Conservation (phyloP, 2,113 vertebrate species). For the Daboia siamensis region DNA sequence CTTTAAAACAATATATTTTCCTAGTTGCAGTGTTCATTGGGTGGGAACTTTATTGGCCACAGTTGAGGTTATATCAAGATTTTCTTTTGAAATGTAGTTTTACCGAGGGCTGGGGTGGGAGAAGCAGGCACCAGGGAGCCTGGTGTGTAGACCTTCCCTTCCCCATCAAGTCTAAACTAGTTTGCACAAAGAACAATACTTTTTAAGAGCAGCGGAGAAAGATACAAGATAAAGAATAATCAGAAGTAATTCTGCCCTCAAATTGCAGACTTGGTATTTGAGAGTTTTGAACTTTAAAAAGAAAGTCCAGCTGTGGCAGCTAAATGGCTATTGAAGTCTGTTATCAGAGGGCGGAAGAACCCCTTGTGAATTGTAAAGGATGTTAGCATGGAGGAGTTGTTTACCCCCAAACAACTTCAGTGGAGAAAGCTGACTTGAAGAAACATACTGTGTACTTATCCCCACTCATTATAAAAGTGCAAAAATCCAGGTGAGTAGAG, state of each 20-base stretch:
- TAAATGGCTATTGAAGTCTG: not conserved
- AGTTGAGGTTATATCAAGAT: slow-evolving; percentile 33
- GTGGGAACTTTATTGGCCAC: slow-evolving; percentile 48
- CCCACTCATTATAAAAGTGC: not conserved
- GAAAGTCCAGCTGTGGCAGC: not conserved
- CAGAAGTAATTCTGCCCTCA: not conserved
- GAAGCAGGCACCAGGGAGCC: not conserved
- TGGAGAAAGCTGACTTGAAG: not conserved
- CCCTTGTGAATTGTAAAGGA: not conserved
- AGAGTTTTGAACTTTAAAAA: not conserved
- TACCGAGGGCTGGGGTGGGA: not conserved
- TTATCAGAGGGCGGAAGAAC: not conserved
- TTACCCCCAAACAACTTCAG: not conserved
- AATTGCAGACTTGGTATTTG: not conserved
- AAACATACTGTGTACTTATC: not conserved
- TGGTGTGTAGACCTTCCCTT: not conserved
- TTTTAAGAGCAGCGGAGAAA: not conserved
- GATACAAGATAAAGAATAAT: not conserved
- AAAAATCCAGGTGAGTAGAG: not conserved
- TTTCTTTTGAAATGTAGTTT: slow-evolving; percentile 11
- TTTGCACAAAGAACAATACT: slow-evolving; percentile 4
- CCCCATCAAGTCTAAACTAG: not conserved
- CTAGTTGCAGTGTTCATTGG: slow-evolving; percentile 45
- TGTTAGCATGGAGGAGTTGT: not conserved
- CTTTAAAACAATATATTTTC: slow-evolving; percentile 62